Conservation (phyloP, 2,888 invertebrate genomes). For the Slavum lentiscoides region DNA sequence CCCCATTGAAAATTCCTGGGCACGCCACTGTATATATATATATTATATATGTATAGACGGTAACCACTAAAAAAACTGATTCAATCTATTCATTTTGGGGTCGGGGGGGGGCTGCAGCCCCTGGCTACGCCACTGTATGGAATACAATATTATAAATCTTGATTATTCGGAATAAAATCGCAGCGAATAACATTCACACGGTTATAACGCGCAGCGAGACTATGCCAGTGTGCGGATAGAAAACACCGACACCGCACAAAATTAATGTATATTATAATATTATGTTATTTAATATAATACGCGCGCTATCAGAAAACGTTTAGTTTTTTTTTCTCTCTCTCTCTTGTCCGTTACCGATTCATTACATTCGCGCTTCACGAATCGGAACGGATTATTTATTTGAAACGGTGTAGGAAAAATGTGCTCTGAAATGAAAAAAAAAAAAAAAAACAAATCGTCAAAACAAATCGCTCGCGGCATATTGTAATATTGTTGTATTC, state of each 20-base stretch:
- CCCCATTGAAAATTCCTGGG: no score
- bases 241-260: conserved; percentile 18
- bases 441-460: no score
- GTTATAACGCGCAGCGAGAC: background rate
- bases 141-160: background rate
- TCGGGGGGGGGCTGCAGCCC: no score
- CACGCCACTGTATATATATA: no score
- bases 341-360: background rate
- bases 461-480: no score
- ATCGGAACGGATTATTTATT: background rate
- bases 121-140: no score
- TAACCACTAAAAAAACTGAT: no score
- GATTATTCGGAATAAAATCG: background rate
- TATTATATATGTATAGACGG: no score
- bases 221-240: background rate
- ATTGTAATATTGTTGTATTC: no score
- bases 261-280: background rate
- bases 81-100: no score
- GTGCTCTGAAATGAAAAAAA: no score
- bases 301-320: background rate
- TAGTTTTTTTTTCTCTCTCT: background rate
- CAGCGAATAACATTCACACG: conserved; percentile 35
- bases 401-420: background rate
- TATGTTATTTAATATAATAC: background rate
- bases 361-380: background rate